A percentile compares a stretch with the other conserved stretches of the same genome.
Evolutionary conservation across 2,113 vertebrate genomes (phyloP).

Genomic region (Chaetodon trifascialis): DNA sequence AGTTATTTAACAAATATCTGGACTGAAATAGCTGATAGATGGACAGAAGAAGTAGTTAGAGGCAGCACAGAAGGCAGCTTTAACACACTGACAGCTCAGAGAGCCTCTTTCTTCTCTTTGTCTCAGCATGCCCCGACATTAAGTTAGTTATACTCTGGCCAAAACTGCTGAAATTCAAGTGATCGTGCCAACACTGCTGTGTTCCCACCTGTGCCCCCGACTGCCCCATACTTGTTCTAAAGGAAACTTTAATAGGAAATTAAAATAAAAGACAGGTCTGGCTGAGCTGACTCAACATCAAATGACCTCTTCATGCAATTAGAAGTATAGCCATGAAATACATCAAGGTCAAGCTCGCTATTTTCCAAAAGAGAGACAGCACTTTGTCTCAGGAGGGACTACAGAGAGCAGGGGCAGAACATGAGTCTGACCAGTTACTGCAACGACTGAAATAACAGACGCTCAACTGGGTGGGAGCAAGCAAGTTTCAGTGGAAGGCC

Average conservation of each 20-base stretch:
- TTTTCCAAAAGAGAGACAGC: not conserved
- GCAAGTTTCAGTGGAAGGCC: no score
- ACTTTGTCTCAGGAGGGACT: not conserved
- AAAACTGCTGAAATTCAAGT: conserved; percentile 21
- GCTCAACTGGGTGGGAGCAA: no score
- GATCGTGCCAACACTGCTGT: not conserved
- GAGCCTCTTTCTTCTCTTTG: not conserved
- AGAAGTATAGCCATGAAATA: not conserved
- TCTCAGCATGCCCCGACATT: not conserved
- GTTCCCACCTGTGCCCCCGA: not conserved
- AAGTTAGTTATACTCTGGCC: conserved; percentile 3
- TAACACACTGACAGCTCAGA: not conserved
- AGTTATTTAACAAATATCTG: conserved; percentile 8
- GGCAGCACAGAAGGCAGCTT: not conserved
- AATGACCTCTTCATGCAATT: not conserved
- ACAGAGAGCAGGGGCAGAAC: not conserved
- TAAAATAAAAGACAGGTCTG: not conserved
- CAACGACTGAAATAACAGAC: no score
- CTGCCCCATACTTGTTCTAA: not conserved
- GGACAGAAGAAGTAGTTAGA: not conserved
- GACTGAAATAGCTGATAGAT: conserved; percentile 8
- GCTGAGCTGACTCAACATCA: not conserved
- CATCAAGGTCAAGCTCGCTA: not conserved
- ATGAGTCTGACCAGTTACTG: no score
- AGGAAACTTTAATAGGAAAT: not conserved